phyloP scores from a whole-genome alignment of 1,140 invertebrate species.

The Heliconius hewitsoni region DNA sequence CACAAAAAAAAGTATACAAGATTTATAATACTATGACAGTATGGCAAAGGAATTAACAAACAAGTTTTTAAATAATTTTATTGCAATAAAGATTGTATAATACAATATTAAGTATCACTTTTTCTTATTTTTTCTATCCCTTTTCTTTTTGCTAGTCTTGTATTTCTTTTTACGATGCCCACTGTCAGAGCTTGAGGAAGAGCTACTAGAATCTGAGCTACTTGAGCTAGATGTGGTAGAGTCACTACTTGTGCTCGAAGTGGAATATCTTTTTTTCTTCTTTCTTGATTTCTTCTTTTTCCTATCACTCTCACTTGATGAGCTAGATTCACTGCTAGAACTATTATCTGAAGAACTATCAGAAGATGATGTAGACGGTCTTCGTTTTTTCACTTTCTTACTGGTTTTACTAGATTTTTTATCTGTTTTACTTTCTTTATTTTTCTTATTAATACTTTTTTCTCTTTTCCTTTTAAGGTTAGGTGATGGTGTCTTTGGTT shows the following conservation, averaged over 20 bases:
- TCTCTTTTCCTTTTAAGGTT: constrained; percentile 39
- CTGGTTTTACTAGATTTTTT: constrained; percentile 44
- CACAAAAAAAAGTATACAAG: not conserved
- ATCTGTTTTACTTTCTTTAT: constrained; percentile 30
- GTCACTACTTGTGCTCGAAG: constrained; percentile 63
- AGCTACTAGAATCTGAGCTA: constrained; percentile 56
- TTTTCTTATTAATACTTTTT: constrained; percentile 37
- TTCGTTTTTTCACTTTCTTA: constrained; percentile 53
- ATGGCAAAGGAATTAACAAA: not conserved
- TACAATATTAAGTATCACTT: constrained; percentile 43
- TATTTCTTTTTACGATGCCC: constrained; percentile 51
- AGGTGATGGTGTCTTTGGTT: constrained; percentile 52
- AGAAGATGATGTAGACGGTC: constrained; percentile 63
- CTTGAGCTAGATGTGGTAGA: constrained; percentile 53
- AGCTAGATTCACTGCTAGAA: constrained; percentile 64
- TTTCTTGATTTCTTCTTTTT: constrained; percentile 56
- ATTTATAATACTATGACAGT: not conserved
- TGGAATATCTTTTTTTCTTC: constrained; percentile 58
- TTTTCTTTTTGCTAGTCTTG: constrained; percentile 48
- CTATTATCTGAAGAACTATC: constrained; percentile 62
- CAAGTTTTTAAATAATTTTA: constrained; percentile 11
- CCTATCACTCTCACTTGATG: constrained; percentile 59
- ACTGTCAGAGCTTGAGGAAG: constrained; percentile 60
- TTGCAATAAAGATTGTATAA: constrained; percentile 28
- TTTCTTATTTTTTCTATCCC: constrained; percentile 49